Conservation (phyloP, 2,797 vertebrate species). For the Nannoperca australis region DNA sequence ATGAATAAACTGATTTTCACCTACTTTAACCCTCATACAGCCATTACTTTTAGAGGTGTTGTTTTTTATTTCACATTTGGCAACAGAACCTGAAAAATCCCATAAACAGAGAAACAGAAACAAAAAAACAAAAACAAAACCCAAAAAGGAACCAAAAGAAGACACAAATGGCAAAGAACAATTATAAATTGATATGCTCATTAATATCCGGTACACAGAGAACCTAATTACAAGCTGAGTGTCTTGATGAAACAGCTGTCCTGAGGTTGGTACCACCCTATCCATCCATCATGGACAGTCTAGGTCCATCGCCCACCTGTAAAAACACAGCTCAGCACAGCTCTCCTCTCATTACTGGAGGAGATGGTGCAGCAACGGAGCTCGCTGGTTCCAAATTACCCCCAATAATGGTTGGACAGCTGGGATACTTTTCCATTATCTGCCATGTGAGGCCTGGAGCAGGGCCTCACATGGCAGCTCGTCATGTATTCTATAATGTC, state of each 20-base stretch:
- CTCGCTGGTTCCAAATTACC: slow-evolving; percentile 55
- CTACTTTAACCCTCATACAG: not conserved
- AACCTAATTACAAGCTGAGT: slow-evolving; percentile 14
- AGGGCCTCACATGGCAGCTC: slow-evolving; percentile 4
- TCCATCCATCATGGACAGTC: slow-evolving; percentile 45
- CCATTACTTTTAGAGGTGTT: not conserved
- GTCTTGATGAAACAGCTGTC: slow-evolving; percentile 56
- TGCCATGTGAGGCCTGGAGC: slow-evolving; percentile 15
- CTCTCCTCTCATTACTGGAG: slow-evolving; percentile 46
- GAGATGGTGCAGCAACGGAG: slow-evolving; percentile 42
- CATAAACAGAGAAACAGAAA: not conserved
- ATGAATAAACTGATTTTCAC: slow-evolving; percentile 11
- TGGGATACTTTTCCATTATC: slow-evolving; percentile 53
- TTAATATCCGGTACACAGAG: slow-evolving; percentile 23
- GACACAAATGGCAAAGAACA: not conserved
- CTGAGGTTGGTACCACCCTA: slow-evolving; percentile 20
- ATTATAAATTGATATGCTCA: slow-evolving; percentile 10
- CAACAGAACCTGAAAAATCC: not conserved
- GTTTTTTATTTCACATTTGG: not conserved
- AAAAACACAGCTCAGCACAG: slow-evolving; percentile 38
- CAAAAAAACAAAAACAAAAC: not conserved
- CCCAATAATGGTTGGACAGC: slow-evolving; percentile 52
- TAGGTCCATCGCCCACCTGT: slow-evolving; percentile 43
- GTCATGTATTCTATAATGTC: slow-evolving; percentile 10
- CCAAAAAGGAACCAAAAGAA: not conserved